Conservation (phyloP, 2,797 vertebrate species). For the Dendrocincla tyrannina region DNA sequence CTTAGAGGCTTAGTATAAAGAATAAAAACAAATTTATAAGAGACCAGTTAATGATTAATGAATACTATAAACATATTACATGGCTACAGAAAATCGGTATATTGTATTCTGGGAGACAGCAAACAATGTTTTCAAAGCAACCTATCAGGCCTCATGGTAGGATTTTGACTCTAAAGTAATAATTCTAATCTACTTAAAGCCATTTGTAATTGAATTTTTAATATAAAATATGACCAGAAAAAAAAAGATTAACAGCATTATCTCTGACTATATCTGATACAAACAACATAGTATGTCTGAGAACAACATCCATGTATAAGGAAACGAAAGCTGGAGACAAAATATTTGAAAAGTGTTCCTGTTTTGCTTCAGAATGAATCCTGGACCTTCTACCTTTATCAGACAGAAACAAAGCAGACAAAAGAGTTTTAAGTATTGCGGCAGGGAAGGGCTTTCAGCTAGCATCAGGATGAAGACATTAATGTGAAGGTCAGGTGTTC, state of each 20-base stretch:
- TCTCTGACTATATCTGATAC: not conserved
- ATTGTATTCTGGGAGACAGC: not conserved
- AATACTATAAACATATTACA: not conserved
- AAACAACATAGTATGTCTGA: not conserved
- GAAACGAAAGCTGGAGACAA: not conserved
- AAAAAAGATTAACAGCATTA: not conserved
- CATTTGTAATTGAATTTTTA: constrained; percentile 10
- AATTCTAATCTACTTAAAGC: not conserved
- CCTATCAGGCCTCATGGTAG: not conserved
- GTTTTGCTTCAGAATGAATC: not conserved
- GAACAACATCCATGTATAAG: not conserved
- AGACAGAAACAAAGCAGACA: constrained; percentile 11
- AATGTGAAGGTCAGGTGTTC: not conserved
- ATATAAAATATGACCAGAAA: not conserved
- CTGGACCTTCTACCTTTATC: not conserved
- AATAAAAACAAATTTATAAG: not conserved
- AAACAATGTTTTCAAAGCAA: constrained; percentile 1
- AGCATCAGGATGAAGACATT: not conserved
- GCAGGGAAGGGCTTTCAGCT: not conserved
- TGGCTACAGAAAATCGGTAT: not conserved
- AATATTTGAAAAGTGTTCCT: not conserved
- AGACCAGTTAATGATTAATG: not conserved
- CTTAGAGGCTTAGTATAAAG: not conserved
- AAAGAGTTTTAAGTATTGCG: not conserved
- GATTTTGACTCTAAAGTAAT: not conserved